Conservation (phyloP, 2,888 invertebrate species). For the Trichacis sp. region DNA sequence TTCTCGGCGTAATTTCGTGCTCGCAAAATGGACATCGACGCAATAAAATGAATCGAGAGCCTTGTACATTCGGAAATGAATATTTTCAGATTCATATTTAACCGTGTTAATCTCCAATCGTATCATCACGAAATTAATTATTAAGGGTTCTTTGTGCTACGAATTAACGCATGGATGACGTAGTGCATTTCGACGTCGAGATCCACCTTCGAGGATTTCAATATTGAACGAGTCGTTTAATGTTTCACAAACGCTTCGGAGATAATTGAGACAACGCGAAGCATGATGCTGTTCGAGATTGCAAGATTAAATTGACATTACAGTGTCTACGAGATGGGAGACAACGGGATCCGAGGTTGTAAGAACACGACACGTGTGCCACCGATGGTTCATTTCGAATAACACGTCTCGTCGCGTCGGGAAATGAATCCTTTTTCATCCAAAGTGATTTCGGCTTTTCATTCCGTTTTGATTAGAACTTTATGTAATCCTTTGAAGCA, state of each 20-base stretch:
- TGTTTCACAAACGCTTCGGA: neutral
- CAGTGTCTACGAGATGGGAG: conserved; percentile 13
- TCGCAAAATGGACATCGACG: conserved; percentile 25
- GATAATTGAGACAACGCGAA: conserved; percentile 25
- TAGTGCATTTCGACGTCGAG: neutral
- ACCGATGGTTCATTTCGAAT: neutral
- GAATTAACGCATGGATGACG: too few species aligned
- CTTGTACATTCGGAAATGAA: too few species aligned
- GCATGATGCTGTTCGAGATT: conserved; percentile 31
- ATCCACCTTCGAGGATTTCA: neutral
- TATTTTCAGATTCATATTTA: too few species aligned
- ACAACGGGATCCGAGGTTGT: conserved; percentile 12
- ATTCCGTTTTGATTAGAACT: neutral
- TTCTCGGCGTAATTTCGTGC: conserved; percentile 24
- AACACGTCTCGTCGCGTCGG: conserved; percentile 6
- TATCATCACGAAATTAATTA: too few species aligned
- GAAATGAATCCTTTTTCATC: neutral
- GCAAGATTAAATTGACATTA: conserved; percentile 36
- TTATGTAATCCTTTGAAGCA: neutral
- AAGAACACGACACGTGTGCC: conserved; percentile 18
- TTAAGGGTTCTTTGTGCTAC: too few species aligned
- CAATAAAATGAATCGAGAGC: conserved; percentile 29
- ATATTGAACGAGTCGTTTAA: neutral
- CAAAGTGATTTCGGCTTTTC: neutral
- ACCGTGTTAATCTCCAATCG: too few species aligned